Evolutionary conservation across 2,113 vertebrate species (phyloP).

Genomic region (Ivindomyrus marchei): DNA sequence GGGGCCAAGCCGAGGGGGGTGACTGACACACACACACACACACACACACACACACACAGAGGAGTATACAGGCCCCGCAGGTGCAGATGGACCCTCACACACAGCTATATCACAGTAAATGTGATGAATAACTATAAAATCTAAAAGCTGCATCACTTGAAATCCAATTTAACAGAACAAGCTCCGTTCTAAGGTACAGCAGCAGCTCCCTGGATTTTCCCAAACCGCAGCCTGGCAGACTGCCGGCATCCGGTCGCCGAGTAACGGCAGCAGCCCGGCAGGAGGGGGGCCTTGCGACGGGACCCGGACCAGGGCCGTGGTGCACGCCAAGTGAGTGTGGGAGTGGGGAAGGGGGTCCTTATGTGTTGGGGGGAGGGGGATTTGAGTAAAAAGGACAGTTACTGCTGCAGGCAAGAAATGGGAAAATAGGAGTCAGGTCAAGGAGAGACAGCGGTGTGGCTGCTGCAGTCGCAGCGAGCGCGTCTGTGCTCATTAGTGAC

Average conservation of each 20-base stretch:
- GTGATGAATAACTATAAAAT: background rate
- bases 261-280: background rate
- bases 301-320: background rate
- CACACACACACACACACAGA: background rate
- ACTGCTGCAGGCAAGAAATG: background rate
- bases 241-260: background rate
- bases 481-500: background rate
- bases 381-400: background rate
- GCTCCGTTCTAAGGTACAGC: background rate
- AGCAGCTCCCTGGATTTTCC: background rate
- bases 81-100: background rate
- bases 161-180: background rate
- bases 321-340: background rate
- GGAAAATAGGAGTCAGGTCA: constrained; percentile 1
- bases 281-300: background rate
- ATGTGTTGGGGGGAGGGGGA: background rate
- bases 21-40: background rate
- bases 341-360: background rate
- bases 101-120: background rate
- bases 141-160: background rate
- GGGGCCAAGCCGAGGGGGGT: background rate
- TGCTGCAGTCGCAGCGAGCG: background rate
- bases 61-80: background rate
- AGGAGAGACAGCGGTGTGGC: background rate
- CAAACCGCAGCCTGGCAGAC: background rate